A percentile compares a stretch with the other conserved stretches of the same genome.
phyloP scores from a whole-genome alignment of 2,113 vertebrate genomes.

The Etheostoma cragini region DNA sequence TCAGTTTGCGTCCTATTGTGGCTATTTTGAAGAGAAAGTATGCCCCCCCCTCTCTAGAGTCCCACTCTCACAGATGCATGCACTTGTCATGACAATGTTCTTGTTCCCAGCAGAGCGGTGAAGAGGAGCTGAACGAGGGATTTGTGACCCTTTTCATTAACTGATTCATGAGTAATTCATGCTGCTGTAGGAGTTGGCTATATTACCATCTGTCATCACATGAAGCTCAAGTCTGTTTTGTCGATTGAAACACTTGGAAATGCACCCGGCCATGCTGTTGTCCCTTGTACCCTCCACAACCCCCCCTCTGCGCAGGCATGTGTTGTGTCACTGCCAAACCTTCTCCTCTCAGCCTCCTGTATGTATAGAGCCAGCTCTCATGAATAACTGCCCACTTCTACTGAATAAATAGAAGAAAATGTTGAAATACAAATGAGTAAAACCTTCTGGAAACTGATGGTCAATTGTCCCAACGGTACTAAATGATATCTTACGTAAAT shows the following conservation, averaged over 20 bases:
- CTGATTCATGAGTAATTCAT: conserved; percentile 75
- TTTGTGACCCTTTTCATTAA: conserved; percentile 56
- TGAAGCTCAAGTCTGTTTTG: conserved; percentile 29
- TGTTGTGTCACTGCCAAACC: conserved; percentile 25
- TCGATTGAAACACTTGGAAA: conserved; percentile 28
- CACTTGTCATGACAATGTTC: conserved; percentile 17
- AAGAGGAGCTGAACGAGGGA: conserved; percentile 54
- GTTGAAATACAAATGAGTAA: neutral
- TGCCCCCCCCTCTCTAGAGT: neutral
- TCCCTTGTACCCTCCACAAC: neutral
- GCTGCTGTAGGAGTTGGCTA: conserved; percentile 60
- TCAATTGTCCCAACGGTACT: too few relatives aligned
- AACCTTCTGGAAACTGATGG: too few relatives aligned
- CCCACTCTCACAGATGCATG: neutral
- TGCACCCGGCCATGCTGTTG: conserved; percentile 24
- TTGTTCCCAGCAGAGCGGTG: conserved; percentile 30
- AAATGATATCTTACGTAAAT: too few relatives aligned
- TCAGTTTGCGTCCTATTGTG: neutral
- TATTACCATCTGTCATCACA: conserved; percentile 52
- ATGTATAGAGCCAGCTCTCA: neutral
- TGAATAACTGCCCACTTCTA: neutral
- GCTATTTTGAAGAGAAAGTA: neutral
- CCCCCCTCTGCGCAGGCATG: neutral
- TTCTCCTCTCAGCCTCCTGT: neutral
- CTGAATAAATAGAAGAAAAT: neutral